Percentiles rank a stretch among this genome's conserved stretches.
phyloP scores from a whole-genome alignment of 2,797 vertebrate species.

The Melanotaenia nigrans region DNA sequence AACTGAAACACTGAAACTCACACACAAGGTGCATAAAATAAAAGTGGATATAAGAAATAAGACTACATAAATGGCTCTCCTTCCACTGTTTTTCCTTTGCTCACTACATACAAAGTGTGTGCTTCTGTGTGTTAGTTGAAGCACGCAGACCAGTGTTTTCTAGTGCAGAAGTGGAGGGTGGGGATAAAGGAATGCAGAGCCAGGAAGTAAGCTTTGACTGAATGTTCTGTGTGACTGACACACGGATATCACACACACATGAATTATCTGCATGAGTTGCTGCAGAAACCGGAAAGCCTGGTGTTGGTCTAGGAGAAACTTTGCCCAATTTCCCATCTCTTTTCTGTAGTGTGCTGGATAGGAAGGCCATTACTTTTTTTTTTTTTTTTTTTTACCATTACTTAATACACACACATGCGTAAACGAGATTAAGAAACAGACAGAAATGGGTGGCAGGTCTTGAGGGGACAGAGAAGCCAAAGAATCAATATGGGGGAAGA shows the following conservation, averaged over 20 bases:
- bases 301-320: conserved; percentile 67
- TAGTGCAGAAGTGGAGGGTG: conserved; percentile 55
- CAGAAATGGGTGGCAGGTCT: conserved; percentile 20
- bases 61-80: conserved; percentile 27
- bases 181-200: conserved; percentile 74
- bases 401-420: conserved; percentile 51
- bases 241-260: conserved; percentile 31
- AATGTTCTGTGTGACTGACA: conserved; percentile 61
- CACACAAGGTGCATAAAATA: conserved; percentile 18
- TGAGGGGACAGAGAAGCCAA: conserved; percentile 11
- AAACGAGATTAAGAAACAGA: conserved; percentile 45
- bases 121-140: conserved; percentile 29
- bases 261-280: conserved; percentile 78
- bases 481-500: conserved; percentile 2
- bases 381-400: conserved; percentile 54
- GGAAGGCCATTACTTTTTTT: conserved; percentile 49
- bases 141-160: conserved; percentile 50
- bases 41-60: conserved; percentile 4
- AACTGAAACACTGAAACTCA: background rate
- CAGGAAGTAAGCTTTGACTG: conserved; percentile 77
- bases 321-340: conserved; percentile 76
- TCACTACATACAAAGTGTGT: conserved; percentile 39
- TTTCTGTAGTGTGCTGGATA: conserved; percentile 75
- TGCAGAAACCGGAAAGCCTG: conserved; percentile 73
- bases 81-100: conserved; percentile 24